Conservation (phyloP, 2,113 vertebrate genomes). For the Cyanoramphus novaezelandiae region DNA sequence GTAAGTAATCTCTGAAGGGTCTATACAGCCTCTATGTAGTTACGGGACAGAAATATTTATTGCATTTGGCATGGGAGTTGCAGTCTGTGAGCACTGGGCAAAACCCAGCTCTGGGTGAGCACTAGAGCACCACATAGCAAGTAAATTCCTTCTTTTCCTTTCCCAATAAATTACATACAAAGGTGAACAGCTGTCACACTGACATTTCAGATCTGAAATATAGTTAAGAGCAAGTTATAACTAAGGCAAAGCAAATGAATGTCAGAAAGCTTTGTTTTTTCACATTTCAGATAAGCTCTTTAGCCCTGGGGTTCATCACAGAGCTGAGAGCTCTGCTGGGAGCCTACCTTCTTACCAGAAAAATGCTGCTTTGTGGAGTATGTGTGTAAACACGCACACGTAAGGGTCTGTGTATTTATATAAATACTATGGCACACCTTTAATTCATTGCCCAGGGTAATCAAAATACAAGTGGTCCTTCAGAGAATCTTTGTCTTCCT, state of each 20-base stretch:
- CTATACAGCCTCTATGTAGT: background rate
- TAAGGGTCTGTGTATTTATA: constrained; percentile 48
- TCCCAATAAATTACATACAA: constrained; percentile 76
- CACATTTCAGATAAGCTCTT: constrained; percentile 79
- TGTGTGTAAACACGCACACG: constrained; percentile 64
- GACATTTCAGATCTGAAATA: constrained; percentile 81
- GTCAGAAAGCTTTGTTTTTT: constrained; percentile 75
- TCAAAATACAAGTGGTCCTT: constrained; percentile 37
- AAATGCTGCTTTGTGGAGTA: constrained; percentile 57
- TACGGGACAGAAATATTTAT: constrained; percentile 45
- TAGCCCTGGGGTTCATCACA: constrained; percentile 74
- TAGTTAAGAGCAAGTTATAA: constrained; percentile 80
- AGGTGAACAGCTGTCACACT: constrained; percentile 79
- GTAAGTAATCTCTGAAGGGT: constrained; percentile 19
- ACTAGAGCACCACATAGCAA: constrained; percentile 34
- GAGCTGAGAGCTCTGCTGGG: constrained; percentile 34
- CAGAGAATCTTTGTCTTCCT: background rate
- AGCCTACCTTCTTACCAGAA: constrained; percentile 60
- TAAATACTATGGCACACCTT: constrained; percentile 51
- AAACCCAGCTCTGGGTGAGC: constrained; percentile 16
- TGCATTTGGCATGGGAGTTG: constrained; percentile 26
- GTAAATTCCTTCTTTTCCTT: constrained; percentile 68
- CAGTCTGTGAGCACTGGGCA: constrained; percentile 6
- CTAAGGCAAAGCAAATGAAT: constrained; percentile 75
- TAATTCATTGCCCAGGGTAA: constrained; percentile 24